These are phyloP conservation scores for Cynopterus sphinx DNA, from an alignment of 2,797 vertebrate species.

Conservation along the genomic window DNA sequence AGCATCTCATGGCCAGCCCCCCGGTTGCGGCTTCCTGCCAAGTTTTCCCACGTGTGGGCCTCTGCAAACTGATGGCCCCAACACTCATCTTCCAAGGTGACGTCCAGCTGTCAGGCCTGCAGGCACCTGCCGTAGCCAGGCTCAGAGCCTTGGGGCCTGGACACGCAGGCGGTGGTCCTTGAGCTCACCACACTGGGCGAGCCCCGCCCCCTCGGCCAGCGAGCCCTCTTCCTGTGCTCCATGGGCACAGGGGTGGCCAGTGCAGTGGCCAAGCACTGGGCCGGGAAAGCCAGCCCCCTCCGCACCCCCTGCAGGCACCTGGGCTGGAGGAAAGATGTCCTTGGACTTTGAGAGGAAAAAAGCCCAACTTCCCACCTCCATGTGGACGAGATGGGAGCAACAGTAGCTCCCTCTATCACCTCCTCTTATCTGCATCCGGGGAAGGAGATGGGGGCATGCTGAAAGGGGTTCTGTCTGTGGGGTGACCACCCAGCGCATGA, in stretches of 20 bases:
- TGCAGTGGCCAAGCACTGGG: no score
- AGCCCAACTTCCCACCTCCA: background rate
- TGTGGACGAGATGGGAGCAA: background rate
- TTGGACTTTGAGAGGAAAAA: background rate
- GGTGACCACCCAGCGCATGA: background rate
- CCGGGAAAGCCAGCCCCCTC: background rate
- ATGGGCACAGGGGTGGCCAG: no score
- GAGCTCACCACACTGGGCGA: background rate
- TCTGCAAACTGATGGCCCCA: no score
- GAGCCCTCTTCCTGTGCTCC: background rate
- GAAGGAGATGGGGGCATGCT: rapidly evolving
- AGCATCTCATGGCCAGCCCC: background rate
- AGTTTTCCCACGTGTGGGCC: background rate
- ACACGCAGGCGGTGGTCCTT: background rate
- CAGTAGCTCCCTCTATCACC: rapidly evolving
- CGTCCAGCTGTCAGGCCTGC: no score
- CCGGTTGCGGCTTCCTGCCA: background rate
- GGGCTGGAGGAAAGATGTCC: background rate
- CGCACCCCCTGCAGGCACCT: background rate
- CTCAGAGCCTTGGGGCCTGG: background rate
- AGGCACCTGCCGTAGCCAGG: background rate
- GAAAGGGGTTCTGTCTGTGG: background rate
- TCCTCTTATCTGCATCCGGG: rapidly evolving
- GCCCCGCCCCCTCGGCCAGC: rapidly evolving
- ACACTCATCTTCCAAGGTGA: background rate